Evolutionary conservation across 2,888 invertebrate genomes (phyloP).

Genomic region (Palloptera scutellata): DNA sequence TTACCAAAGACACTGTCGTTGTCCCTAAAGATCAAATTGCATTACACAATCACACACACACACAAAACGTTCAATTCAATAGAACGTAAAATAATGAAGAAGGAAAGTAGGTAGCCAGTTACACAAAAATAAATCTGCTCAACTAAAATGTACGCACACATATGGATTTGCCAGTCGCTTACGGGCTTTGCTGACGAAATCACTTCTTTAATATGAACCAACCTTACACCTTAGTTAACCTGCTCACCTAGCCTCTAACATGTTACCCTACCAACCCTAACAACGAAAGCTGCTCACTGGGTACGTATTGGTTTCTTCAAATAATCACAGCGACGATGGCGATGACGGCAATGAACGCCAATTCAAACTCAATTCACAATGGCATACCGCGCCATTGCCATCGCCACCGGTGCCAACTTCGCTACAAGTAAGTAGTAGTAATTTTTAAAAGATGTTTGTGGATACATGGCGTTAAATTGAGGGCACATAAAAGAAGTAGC

Average conservation of each 20-base stretch:
- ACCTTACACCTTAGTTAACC: neutral
- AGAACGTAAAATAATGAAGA: no score
- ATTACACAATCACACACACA: no score
- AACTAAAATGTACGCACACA: constrained; percentile 14
- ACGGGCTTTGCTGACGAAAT: constrained; percentile 37
- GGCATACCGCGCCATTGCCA: neutral
- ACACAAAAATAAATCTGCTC: no score
- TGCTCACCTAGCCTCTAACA: neutral
- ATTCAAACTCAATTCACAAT: constrained; percentile 15
- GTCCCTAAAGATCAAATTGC: no score
- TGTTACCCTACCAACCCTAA: neutral
- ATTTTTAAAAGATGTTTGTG: no score
- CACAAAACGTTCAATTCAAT: no score
- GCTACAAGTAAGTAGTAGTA: neutral
- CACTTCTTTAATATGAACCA: constrained; percentile 25
- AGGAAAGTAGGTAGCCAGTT: no score
- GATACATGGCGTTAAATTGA: no score
- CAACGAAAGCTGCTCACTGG: constrained; percentile 1
- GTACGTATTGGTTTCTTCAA: constrained; percentile 11
- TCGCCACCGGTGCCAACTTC: neutral
- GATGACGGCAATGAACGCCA: constrained; percentile 11
- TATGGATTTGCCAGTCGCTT: constrained; percentile 38
- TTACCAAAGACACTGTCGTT: no score
- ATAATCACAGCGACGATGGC: constrained; percentile 4
- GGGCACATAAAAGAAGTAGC: no score